Conservation (phyloP, 2,797 vertebrate genomes). For the Chrysocyon brachyurus region DNA sequence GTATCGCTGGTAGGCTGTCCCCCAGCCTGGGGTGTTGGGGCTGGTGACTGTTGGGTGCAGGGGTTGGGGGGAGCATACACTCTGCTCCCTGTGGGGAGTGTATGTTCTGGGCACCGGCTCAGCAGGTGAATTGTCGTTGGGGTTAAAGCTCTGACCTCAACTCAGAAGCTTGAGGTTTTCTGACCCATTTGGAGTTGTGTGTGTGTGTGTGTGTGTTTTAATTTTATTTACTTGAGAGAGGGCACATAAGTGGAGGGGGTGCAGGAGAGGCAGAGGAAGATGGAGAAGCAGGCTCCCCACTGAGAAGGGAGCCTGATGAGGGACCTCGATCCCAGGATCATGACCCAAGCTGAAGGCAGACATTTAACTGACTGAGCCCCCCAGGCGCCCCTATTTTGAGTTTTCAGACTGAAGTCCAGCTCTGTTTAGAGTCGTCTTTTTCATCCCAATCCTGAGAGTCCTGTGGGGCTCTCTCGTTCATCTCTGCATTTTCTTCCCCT, state of each 20-base stretch:
- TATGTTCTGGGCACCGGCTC: neutral
- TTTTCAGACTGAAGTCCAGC: neutral
- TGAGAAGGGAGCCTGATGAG: too few relatives aligned
- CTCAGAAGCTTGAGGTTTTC: neutral
- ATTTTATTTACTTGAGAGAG: too few relatives aligned
- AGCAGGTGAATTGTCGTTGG: neutral
- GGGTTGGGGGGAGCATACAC: rapidly evolving
- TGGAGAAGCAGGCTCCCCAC: too few relatives aligned
- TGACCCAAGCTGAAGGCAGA: too few relatives aligned
- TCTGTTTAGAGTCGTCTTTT: neutral
- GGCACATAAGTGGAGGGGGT: too few relatives aligned
- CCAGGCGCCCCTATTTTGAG: neutral
- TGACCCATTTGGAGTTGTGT: neutral
- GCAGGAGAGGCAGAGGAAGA: too few relatives aligned
- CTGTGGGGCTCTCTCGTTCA: rapidly evolving
- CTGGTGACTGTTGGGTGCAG: neutral
- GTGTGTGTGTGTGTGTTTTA: too few relatives aligned
- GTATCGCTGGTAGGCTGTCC: slow-evolving; percentile 84
- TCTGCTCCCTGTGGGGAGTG: neutral
- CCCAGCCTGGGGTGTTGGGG: rapidly evolving
- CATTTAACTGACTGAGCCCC: too few relatives aligned
- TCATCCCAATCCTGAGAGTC: neutral
- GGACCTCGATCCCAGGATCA: too few relatives aligned
- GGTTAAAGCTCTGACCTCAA: neutral
- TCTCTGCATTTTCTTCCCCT: rapidly evolving